Base-by-base conservation (phyloP, 2,888 invertebrate genomes). In the Tenthredo scrophulariae region DNA sequence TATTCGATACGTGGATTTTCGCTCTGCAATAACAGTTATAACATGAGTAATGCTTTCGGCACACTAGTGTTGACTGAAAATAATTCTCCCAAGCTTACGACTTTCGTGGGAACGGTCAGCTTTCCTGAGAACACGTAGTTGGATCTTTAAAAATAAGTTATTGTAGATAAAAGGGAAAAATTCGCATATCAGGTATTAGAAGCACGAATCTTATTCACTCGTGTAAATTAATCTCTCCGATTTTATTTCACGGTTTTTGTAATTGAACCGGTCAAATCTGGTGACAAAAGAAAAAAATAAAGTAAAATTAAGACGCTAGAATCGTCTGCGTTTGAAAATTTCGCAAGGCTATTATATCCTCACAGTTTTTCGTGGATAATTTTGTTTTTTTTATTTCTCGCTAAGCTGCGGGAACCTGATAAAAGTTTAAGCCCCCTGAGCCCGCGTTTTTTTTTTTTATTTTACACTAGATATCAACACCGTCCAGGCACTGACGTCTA, bases 351-450 rank as follows among this genome's bases (percentile, higher is more conserved):
- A 33, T 50, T 77, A 77, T 33, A 13, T 33, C 77, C 54, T 54
- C 54, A 22, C 46, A 54, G 22, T 77, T 46, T 77, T 33, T 54
- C 26, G 50, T 50, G 29, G 77, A 50, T 77, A 18, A 54, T 22
- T 62, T 37, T 40, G 1, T 29, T 29, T 58, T 37, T 40, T 22
- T n/a, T 18, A 80, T 40, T 80, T 40, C 62, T 80, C 62, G 62
- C 40, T 80, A 22, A 62, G 43, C 83, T 67, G 67, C 46, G 43
- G 83, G 29, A 70, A 67, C 37, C 67, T 62, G 83, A 83, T 83
- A 83, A 83, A 67, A 65, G 46, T 83, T 83, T 65, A 40, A 80
- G 62, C 80, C 80, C 62, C 80, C 80, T 62, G 62, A 80, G 80
- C 58, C 80, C n/a, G 62, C 62, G 26, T 26, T 62, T 54, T 77